Conservation (phyloP, 2,113 vertebrate genomes). For the Cinclus cinclus region DNA sequence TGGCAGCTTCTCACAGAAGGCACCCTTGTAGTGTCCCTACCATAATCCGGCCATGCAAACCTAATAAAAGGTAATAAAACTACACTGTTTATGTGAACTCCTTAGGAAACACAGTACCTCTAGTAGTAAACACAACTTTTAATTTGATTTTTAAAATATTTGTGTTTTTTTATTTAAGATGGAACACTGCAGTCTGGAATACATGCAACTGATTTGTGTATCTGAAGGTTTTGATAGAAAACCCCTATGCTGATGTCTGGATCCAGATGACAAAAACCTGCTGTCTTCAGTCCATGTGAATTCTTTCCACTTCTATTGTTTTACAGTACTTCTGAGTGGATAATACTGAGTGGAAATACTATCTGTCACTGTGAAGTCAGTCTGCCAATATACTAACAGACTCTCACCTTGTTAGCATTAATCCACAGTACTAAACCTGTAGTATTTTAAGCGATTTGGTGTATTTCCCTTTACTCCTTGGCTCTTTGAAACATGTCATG, state of each 20-base stretch:
- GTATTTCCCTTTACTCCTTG: not conserved
- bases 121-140: not conserved
- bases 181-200: not conserved
- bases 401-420: not conserved
- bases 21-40: not conserved
- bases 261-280: not conserved
- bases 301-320: not conserved
- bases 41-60: not conserved
- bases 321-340: not conserved
- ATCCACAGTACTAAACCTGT: not conserved
- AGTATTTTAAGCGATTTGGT: not conserved
- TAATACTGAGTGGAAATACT: not conserved
- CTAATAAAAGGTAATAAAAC: not conserved
- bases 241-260: not conserved
- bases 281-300: not conserved
- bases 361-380: not conserved
- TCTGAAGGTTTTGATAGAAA: not conserved
- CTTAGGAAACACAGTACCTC: not conserved
- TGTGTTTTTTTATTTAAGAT: not conserved
- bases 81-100: not conserved
- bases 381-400: not conserved
- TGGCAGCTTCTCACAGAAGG: not conserved
- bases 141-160: not conserved
- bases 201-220: not conserved
- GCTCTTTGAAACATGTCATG: not conserved